Percentiles rank a stretch among this genome's conserved stretches.
phyloP scores from a whole-genome alignment of 2,888 invertebrate species.

The Epistrophe grossulariae region DNA sequence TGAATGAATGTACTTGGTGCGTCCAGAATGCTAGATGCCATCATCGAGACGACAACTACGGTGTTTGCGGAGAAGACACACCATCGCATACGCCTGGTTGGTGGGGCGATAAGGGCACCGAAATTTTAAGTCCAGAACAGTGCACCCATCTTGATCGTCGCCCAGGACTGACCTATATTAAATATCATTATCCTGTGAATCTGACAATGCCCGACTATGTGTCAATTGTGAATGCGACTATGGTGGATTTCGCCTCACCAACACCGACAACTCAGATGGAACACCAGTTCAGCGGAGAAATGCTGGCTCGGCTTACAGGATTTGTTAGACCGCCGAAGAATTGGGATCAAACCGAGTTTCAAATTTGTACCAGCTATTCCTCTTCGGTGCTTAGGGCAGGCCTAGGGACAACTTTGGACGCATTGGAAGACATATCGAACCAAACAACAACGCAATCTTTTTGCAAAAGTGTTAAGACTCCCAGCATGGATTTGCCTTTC shows the following conservation, averaged over 20 bases:
- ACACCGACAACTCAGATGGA: slow-evolving; percentile 89
- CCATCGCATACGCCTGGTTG: slow-evolving; percentile 93
- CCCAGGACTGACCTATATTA: slow-evolving; percentile 94
- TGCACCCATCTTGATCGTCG: slow-evolving; percentile 92
- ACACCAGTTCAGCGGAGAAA: slow-evolving; percentile 88
- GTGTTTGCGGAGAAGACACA: slow-evolving; percentile 93
- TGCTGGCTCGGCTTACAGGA: slow-evolving; percentile 90
- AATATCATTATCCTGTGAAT: slow-evolving; percentile 94
- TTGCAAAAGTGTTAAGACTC: slow-evolving; percentile 89
- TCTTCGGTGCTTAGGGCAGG: slow-evolving; percentile 88
- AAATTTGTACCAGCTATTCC: slow-evolving; percentile 92
- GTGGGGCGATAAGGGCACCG: slow-evolving; percentile 94
- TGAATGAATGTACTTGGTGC: slow-evolving; percentile 95
- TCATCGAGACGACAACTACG: slow-evolving; percentile 90
- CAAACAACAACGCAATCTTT: slow-evolving; percentile 88
- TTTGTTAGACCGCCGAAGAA: slow-evolving; percentile 91
- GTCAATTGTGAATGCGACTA: slow-evolving; percentile 93
- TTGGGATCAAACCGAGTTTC: slow-evolving; percentile 90
- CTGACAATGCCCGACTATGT: slow-evolving; percentile 95
- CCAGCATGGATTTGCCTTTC: slow-evolving; percentile 87
- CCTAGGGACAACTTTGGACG: slow-evolving; percentile 81
- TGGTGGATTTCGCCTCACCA: slow-evolving; percentile 91
- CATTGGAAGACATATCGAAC: slow-evolving; percentile 86
- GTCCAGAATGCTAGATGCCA: slow-evolving; percentile 96
- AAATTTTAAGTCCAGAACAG: slow-evolving; percentile 89